A percentile compares a stretch with the other conserved stretches of the same genome.
These are phyloP conservation scores for Drosophila sturtevanti DNA, from an alignment of 1,140 invertebrate genomes.

Conservation along the genomic window DNA sequence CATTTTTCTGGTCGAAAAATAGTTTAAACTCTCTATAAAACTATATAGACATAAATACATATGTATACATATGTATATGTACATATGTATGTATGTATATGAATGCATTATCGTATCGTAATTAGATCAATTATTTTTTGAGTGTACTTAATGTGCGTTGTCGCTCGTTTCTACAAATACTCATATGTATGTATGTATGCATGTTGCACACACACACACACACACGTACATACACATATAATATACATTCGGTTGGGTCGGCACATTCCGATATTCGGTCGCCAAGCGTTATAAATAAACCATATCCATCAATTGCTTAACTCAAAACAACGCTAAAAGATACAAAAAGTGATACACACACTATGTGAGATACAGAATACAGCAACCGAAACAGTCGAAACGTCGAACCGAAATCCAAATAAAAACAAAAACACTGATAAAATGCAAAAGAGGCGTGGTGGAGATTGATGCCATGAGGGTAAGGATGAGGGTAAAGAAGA, in stretches of 20 bases:
- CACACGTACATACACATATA: not conserved
- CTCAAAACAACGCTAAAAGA: constrained; percentile 80
- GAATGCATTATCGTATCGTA: not conserved
- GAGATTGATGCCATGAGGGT: not conserved
- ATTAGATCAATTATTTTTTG: constrained; percentile 6
- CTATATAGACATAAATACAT: too few relatives aligned
- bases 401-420: constrained; percentile 66
- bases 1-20: too few relatives aligned
- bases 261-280: constrained; percentile 65
- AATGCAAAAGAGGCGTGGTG: constrained; percentile 21
- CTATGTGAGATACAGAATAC: constrained; percentile 44
- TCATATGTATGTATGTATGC: not conserved
- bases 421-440: constrained; percentile 65
- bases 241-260: constrained; percentile 19
- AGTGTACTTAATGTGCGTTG: constrained; percentile 2
- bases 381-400: constrained; percentile 60
- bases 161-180: constrained; percentile 13
- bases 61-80: too few relatives aligned
- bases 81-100: too few relatives aligned
- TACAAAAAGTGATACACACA: constrained; percentile 69
- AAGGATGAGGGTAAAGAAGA: constrained; percentile 4
- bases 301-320: constrained; percentile 81
- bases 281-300: constrained; percentile 81
- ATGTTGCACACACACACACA: not conserved
- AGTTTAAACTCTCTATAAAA: too few relatives aligned